A percentile compares a stretch with the other conserved stretches of the same genome.
phyloP scores from a whole-genome alignment of 1,140 invertebrate genomes.

The Mamestra configurata region DNA sequence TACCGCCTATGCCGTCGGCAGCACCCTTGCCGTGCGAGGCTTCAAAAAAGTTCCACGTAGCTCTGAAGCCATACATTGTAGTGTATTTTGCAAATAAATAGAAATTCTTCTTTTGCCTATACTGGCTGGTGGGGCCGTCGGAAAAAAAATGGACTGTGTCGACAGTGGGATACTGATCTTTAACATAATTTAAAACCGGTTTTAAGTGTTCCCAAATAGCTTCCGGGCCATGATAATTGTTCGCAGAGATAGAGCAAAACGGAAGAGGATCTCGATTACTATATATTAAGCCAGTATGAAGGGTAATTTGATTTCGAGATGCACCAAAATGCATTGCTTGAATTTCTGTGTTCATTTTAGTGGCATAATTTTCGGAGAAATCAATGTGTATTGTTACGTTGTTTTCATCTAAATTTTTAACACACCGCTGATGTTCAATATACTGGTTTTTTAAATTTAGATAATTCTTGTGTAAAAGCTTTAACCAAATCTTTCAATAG shows the following conservation, averaged over 20 bases:
- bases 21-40: background rate
- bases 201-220: background rate
- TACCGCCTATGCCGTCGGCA: background rate
- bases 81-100: background rate
- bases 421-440: too few relatives aligned
- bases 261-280: background rate
- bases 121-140: background rate
- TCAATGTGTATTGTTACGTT: background rate
- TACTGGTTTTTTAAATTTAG: too few relatives aligned
- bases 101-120: slow-evolving; percentile 21
- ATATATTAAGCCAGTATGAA: background rate
- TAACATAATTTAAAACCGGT: background rate
- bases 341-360: background rate
- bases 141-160: background rate
- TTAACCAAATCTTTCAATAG: too few relatives aligned
- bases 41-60: background rate
- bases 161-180: background rate
- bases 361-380: slow-evolving; percentile 2
- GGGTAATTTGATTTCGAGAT: background rate
- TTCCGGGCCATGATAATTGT: background rate
- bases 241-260: background rate
- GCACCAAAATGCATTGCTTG: background rate
- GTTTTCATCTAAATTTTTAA: background rate
- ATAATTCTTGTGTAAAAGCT: too few relatives aligned
- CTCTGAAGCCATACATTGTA: background rate